Evolutionary conservation across 2,113 vertebrate genomes (phyloP).

Genomic region (Ahaetulla prasina): DNA sequence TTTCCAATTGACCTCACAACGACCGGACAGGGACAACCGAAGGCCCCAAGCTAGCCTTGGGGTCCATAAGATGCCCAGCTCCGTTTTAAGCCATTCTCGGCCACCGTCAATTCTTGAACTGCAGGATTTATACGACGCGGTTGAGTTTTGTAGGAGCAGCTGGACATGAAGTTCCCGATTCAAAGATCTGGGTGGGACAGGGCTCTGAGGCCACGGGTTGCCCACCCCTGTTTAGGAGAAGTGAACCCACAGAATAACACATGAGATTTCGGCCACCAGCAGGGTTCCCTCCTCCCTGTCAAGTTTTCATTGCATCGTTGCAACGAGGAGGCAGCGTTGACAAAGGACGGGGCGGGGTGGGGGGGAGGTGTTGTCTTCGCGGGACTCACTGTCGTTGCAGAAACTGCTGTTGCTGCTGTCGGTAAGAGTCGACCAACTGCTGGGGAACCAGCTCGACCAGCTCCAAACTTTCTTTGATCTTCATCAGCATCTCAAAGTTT

Average conservation of each 20-base stretch:
- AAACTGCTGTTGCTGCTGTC: slow-evolving; percentile 95
- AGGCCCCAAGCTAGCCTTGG: too few relatives aligned
- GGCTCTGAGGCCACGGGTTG: neutral
- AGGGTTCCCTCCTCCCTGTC: neutral
- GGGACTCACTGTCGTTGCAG: slow-evolving; percentile 90
- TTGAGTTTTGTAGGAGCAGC: neutral
- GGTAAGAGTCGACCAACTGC: slow-evolving; percentile 88
- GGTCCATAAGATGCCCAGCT: too few relatives aligned
- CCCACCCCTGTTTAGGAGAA: neutral
- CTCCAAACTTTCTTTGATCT: slow-evolving; percentile 95
- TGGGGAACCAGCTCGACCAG: slow-evolving; percentile 92
- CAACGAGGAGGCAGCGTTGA: neutral
- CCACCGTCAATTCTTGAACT: neutral
- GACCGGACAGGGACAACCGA: too few relatives aligned
- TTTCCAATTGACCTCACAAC: too few relatives aligned
- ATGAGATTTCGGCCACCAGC: neutral
- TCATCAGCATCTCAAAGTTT: slow-evolving; percentile 97
- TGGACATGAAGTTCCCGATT: neutral
- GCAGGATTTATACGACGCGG: neutral
- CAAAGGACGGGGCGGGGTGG: neutral
- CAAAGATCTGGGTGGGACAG: neutral
- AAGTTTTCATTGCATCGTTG: neutral
- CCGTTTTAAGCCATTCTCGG: neutral
- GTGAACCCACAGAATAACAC: neutral
- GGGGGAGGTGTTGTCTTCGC: too few relatives aligned